Evolutionary conservation across 2,797 vertebrate genomes (phyloP), one percentile per base, ranked within the genome.

Genomic region (Sandelia bainsii): DNA sequence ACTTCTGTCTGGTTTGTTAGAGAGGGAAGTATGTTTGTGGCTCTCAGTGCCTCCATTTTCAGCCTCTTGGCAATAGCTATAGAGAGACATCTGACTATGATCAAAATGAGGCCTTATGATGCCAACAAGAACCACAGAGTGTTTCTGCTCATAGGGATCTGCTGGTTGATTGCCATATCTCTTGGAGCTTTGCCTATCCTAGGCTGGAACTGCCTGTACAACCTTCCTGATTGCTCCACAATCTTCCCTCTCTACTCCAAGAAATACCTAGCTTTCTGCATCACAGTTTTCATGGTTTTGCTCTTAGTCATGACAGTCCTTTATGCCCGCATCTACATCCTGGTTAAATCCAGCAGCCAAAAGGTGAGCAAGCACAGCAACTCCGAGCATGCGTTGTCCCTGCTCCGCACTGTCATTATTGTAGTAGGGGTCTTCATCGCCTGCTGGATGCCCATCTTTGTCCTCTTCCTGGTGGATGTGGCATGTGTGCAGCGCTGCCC

Each of bases 31-130:
- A 95, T 97, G 96, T 98, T 99, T n/a, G 96, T 97, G 40, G 96
- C 97, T 0, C 91, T 99, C 0, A 92, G 96, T 5, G 97, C 98
- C 0, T 99, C 98, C 37, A 96, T 97, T 22, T 98, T 98, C 64
- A 99, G 97, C 57, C 92, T 99, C 46, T 79, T 99, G 75, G 97
- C 98, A 0, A 99, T 99, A 42, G 97, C 98, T 2, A 97, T 98
- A 11, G 98, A 99, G 84, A 89, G 98, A 59, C 96, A 99, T 90
- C 92, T 99, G 88, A 99, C 98, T 8, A 99, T 99, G 98, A 97
- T 99, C 83, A 98, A 98, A 93, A 99, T 99, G 98, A 95, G 97
- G 84, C 97, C 97, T 5, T 99, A 99, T 0, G 95, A 99, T 0
- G 94, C 95, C 23, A 99, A 95, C 82, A 98, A 98, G 91, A 98